These are phyloP conservation scores for Naja naja DNA, from an alignment of 2,113 vertebrate genomes.

Conservation along the genomic window DNA sequence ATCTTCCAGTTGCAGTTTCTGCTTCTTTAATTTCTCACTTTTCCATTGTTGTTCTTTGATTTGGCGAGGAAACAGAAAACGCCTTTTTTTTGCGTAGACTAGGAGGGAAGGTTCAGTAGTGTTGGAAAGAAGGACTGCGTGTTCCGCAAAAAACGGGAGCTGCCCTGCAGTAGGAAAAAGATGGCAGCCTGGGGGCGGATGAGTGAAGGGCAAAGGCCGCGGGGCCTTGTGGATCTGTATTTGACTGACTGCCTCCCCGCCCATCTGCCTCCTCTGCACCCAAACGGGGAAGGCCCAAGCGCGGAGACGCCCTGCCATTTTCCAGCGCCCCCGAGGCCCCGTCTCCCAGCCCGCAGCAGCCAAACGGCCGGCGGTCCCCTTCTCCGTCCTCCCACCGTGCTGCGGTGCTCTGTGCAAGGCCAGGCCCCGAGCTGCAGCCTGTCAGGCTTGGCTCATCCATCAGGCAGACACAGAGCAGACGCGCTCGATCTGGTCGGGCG, in stretches of 20 bases:
- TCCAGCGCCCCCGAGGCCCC: background rate
- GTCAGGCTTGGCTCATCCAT: constrained; percentile 75
- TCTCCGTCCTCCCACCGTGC: too few relatives aligned
- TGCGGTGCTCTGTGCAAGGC: background rate
- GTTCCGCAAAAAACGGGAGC: background rate
- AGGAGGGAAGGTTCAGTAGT: background rate
- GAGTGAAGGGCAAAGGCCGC: background rate
- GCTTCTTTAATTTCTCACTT: background rate
- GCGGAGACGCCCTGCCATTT: background rate
- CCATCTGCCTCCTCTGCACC: background rate
- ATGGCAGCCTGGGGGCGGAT: background rate
- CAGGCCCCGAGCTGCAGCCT: constrained; percentile 44
- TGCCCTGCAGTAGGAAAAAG: background rate
- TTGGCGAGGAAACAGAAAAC: background rate
- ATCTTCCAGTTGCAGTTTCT: background rate
- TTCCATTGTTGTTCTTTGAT: background rate
- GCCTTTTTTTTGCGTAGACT: background rate
- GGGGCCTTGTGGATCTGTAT: background rate
- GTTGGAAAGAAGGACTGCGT: background rate
- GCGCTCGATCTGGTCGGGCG: constrained; percentile 66
- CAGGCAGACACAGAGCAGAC: constrained; percentile 82
- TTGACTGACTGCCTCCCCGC: background rate
- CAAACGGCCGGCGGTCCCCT: background rate
- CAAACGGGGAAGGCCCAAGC: background rate
- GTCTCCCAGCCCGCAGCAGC: background rate